Evolutionary conservation across 2,888 invertebrate genomes (phyloP), one percentile per base, ranked within the genome.

Genomic region (Limulus polyphemus): DNA sequence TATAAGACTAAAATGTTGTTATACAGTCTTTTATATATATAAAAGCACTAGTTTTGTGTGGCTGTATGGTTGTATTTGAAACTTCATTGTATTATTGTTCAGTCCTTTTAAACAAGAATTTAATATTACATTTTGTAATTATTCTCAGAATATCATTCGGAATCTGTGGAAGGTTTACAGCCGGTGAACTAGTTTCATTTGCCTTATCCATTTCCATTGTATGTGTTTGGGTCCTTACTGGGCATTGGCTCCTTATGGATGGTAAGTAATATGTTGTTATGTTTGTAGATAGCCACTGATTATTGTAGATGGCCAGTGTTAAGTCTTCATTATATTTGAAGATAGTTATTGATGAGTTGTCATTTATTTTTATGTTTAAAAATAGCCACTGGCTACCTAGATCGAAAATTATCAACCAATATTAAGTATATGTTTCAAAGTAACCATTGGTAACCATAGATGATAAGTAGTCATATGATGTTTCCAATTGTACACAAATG

Each of bases 201-300:
- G 85, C 89, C 69, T 80, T 95, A 65, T 90, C 94, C 67, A 87
- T 95, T 72, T 86, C 86, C 76, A 90, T 97, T 75, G 95, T 97
- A 64, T 92, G 92, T 79, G 87, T 97, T 70, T 97, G 97, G 97
- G 91, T 97, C 72, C 83, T 95, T 68, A 97, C 97, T 64, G 97
- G 95, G 1, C 95, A 97, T 79, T 97, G 97, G 97, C 83, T 97
- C 70, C 83, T 97, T 60, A 97, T 97, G 95, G 95, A 97, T 79
- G 88, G 88, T 87, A 73, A 75, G 79, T 74, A 49, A 14, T 59
- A 49, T 4, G 13, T 32, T 57, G 14, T 47, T 57, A 55, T 48
- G 47, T 48, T 52, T 56, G 60, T 11, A 32, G 3, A 32, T 32
- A 32, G 32, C 32, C 32, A 32, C n/a, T 32, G 32, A 32, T 32